Evolutionary conservation across 2,113 vertebrate genomes (phyloP), one percentile per base, ranked within the genome.

Genomic region (Labrus mixtus): DNA sequence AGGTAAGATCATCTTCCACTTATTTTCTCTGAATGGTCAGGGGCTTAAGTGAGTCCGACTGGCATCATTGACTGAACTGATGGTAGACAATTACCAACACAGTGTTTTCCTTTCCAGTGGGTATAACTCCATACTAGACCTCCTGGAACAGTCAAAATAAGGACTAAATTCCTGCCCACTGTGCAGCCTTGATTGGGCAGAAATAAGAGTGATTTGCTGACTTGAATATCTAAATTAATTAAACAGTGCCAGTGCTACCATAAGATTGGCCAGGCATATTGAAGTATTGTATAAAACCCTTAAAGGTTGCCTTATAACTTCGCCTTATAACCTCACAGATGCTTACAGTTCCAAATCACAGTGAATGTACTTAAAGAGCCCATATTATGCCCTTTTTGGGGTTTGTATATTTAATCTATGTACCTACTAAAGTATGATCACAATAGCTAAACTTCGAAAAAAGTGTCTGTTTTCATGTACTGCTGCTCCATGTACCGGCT

Each of bases 341-440:
- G 13, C 22, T n/a, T 3, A 11, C 16, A 23, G 65, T 78, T 48
- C 57, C 39, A 79, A 45, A 46, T 73, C 16, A 23, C 36, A 70
- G 11, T 59, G 43, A 59, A 73, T 61, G 60, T 37, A 25, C 59
- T 19, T 46, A n/a, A n/a, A n/a, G n/a, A n/a, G n/a, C n/a, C n/a
- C n/a, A n/a, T n/a, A n/a, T n/a, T n/a, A n/a, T n/a, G n/a, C n/a
- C n/a, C n/a, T n/a, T n/a, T n/a, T n/a, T n/a, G n/a, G n/a, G n/a
- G n/a, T n/a, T n/a, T n/a, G n/a, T n/a, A n/a, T n/a, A n/a, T n/a
- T n/a, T n/a, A n/a, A n/a, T n/a, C n/a, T n/a, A n/a, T n/a, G n/a
- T n/a, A n/a, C n/a, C n/a, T n/a, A n/a, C n/a, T n/a, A n/a, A n/a
- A n/a, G n/a, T n/a, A n/a, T n/a, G n/a, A n/a, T n/a, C n/a, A n/a